A percentile compares a stretch with the other conserved stretches of the same genome.
These are phyloP conservation scores for Melolontha melolontha DNA, from an alignment of 2,888 invertebrate species.

Conservation along the genomic window DNA sequence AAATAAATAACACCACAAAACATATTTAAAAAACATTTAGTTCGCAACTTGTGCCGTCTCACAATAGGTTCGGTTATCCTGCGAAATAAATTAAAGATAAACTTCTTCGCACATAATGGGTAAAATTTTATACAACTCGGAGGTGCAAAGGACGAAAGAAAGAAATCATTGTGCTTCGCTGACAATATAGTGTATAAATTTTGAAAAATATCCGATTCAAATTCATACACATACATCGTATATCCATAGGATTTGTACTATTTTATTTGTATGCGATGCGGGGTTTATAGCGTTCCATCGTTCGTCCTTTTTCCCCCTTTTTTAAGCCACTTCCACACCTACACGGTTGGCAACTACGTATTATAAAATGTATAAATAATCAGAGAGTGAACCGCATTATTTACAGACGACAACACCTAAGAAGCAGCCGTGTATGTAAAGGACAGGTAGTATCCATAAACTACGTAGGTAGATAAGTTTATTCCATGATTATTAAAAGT, in stretches of 20 bases:
- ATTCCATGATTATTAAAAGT: too few species aligned
- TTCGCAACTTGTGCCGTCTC: not conserved
- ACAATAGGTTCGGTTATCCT: conserved; percentile 7
- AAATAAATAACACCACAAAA: conserved; percentile 21
- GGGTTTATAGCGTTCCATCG: conserved; percentile 12
- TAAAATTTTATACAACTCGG: conserved; percentile 22
- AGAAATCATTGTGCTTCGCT: conserved; percentile 31
- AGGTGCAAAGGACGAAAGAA: conserved; percentile 21
- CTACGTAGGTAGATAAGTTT: not conserved
- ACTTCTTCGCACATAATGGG: conserved; percentile 27
- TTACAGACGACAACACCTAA: conserved; percentile 53
- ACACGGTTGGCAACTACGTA: conserved; percentile 50
- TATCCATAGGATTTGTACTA: not conserved
- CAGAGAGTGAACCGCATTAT: conserved; percentile 54
- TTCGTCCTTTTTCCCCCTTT: conserved; percentile 29
- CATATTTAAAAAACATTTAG: conserved; percentile 19
- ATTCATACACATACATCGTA: conserved; percentile 3
- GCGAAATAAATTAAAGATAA: conserved; percentile 33
- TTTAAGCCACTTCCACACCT: conserved; percentile 54
- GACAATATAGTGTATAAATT: conserved; percentile 39
- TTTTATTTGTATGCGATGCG: conserved; percentile 28
- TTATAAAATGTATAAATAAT: conserved; percentile 55
- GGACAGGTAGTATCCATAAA: conserved; percentile 6
- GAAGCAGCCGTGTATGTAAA: conserved; percentile 19
- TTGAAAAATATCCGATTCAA: conserved; percentile 38